Base-by-base conservation (phyloP, 2,888 invertebrate genomes). In the Cremastinae sp. region DNA sequence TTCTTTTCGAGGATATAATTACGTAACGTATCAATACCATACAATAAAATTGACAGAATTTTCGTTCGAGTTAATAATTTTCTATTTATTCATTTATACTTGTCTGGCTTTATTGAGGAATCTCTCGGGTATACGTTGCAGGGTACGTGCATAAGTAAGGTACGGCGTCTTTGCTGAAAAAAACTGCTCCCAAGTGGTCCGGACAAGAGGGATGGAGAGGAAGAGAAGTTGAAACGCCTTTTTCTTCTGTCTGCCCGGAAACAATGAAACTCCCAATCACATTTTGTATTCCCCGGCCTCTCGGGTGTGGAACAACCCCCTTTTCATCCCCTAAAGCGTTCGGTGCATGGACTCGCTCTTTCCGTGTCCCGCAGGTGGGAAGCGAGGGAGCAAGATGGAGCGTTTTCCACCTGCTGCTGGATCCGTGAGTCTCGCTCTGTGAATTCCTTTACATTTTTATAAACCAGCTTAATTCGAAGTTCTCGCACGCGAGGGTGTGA, bases 81-180 rank as follows among this genome's bases (percentile, higher is more conserved):
- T 37, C 51, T 35, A 22, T 58, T 12, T 28, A 58, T 22, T n/a
- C 43, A 58, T 28, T 58, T 43, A 51, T 37, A 43, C n/a, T 35
- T 58, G 12, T 56, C 47, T 70, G 56, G 61, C 18, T 56, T 22
- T 68, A 61, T 28, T 12, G 20, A 37, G 16, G 45, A 61, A 47
- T 47, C 16, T 28, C 47, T n/a, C 9, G 10, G 22, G 28, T 66
- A 75, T 39, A 41, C 14, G 12, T 37, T 45, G 37, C 51, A 39
- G 16, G 41, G 75, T 75, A 80, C 80, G 78, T 84, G 84, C 84
- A 84, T 85, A 84, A 84, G 83, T 84, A 81, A 83, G 86, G 86
- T 87, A 87, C 89, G 88, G 85, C 87, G 90, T 90, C 90, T 90
- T 88, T 90, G 90, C 88, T 89, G 70, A 62, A 62, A 78, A 78